Evolutionary conservation across 2,797 vertebrate species (phyloP).

Genomic region (Percopsis omiscomaycus): DNA sequence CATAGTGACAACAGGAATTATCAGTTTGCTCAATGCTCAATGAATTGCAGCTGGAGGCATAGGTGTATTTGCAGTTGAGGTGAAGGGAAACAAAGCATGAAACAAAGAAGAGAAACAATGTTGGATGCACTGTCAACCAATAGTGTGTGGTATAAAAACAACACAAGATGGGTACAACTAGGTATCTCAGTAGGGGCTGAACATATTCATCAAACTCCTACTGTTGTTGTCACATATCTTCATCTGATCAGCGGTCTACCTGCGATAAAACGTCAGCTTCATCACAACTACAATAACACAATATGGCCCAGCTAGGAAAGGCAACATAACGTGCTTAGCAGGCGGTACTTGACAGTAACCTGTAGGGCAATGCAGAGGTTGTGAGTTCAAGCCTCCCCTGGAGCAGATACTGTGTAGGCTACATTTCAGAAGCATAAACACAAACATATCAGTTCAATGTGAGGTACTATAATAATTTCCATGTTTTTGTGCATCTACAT

Average conservation of each 20-base stretch:
- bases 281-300: neutral
- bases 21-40: constrained; percentile 43
- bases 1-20: constrained; percentile 48
- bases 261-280: no score
- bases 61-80: constrained; percentile 40
- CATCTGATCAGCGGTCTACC: neutral
- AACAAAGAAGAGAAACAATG: constrained; percentile 32
- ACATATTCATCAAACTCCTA: constrained; percentile 22
- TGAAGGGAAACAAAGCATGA: neutral
- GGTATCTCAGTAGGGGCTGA: constrained; percentile 14
- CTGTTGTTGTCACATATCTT: constrained; percentile 14
- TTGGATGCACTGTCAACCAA: constrained; percentile 20
- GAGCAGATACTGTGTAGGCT: no score
- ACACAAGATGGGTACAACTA: constrained; percentile 42
- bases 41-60: constrained; percentile 46
- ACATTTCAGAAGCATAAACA: no score
- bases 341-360: no score
- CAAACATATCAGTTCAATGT: no score
- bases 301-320: no score
- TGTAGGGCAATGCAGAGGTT: no score
- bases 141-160: constrained; percentile 33
- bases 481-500: no score
- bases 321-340: no score
- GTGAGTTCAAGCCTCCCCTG: no score
- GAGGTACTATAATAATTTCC: no score